Percentiles rank a stretch among this genome's conserved stretches.
phyloP scores from a whole-genome alignment of 2,888 invertebrate species.

The Sthenelais limicola region DNA sequence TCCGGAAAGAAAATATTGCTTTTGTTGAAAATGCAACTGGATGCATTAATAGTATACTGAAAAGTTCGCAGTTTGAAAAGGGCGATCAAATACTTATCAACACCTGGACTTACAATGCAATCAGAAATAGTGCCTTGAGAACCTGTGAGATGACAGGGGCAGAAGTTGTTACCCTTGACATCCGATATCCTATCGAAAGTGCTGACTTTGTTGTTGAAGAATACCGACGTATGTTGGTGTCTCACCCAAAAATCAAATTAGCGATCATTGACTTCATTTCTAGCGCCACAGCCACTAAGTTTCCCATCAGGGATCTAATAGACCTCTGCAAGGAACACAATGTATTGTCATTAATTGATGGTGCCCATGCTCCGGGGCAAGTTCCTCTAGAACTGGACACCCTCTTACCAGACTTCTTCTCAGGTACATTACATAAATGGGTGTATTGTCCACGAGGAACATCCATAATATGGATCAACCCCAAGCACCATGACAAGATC shows the following conservation, averaged over 20 bases:
- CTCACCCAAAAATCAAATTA: slow-evolving; percentile 39
- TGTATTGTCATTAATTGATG: slow-evolving; percentile 63
- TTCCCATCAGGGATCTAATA: slow-evolving; percentile 62
- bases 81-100: slow-evolving; percentile 49
- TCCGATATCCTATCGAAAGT: slow-evolving; percentile 34
- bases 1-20: too few species aligned
- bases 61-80: slow-evolving; percentile 37
- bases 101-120: slow-evolving; percentile 46
- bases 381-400: slow-evolving; percentile 58
- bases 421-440: slow-evolving; percentile 67
- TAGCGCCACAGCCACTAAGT: slow-evolving; percentile 59
- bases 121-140: too few species aligned
- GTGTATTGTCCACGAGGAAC: slow-evolving; percentile 62
- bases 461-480: slow-evolving; percentile 60
- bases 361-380: slow-evolving; percentile 68
- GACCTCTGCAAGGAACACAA: slow-evolving; percentile 58
- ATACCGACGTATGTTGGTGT: slow-evolving; percentile 31
- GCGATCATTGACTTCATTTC: slow-evolving; percentile 62
- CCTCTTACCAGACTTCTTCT: slow-evolving; percentile 64
- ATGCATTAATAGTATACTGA: slow-evolving; percentile 46
- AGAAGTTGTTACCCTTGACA: slow-evolving; percentile 27
- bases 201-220: slow-evolving; percentile 34
- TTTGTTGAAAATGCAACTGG: too few species aligned
- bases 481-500: slow-evolving; percentile 29
- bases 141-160: slow-evolving; percentile 8